Percentiles rank a stretch among this genome's conserved stretches.
These are phyloP conservation scores for Troides helena DNA, from an alignment of 2,888 invertebrate species.

Conservation along the genomic window DNA sequence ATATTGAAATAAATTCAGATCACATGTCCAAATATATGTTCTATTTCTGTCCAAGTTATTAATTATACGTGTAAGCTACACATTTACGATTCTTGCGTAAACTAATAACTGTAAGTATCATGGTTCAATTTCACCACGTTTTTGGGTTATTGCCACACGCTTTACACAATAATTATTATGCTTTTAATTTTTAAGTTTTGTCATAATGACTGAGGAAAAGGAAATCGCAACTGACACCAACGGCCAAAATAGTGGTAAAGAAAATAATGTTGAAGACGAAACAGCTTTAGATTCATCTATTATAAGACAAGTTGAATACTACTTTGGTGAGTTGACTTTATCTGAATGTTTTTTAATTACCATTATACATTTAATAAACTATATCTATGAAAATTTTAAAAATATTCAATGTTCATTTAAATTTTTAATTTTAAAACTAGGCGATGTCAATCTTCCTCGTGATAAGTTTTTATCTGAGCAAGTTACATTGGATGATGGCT, in stretches of 20 bases:
- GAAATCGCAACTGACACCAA: constrained; percentile 55
- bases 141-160: constrained; percentile 7
- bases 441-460: constrained; percentile 93
- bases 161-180: constrained; percentile 5
- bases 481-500: constrained; percentile 91
- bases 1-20: constrained; percentile 20
- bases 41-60: neutral
- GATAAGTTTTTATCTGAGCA: constrained; percentile 97
- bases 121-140: constrained; percentile 12
- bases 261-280: constrained; percentile 45
- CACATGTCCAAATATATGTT: constrained; percentile 24
- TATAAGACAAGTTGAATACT: constrained; percentile 84
- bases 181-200: constrained; percentile 1
- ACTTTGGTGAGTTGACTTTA: constrained; percentile 70
- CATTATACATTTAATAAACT: neutral
- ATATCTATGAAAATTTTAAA: neutral
- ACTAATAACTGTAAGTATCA: constrained; percentile 10
- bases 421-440: constrained; percentile 66
- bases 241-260: constrained; percentile 50
- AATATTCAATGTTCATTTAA: neutral
- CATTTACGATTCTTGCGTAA: neutral
- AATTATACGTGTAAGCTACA: constrained; percentile 26
- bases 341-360: neutral
- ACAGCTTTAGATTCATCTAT: constrained; percentile 80
- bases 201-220: constrained; percentile 64